phyloP scores from a whole-genome alignment of 2,113 vertebrate genomes.

The Ictalurus punctatus region DNA sequence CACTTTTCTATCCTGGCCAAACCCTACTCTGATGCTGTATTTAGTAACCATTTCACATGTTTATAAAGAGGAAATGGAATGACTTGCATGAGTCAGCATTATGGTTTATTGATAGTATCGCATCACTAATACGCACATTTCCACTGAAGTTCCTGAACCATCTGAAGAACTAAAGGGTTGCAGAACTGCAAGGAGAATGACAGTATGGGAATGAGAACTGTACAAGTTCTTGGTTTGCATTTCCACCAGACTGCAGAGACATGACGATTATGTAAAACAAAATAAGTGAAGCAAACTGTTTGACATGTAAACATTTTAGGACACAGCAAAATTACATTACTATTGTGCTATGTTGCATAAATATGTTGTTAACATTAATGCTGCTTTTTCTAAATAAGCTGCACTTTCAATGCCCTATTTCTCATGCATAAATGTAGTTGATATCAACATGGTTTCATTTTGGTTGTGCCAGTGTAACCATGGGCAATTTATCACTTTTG shows the following conservation, averaged over 20 bases:
- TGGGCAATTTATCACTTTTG: not conserved
- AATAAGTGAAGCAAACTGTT: not conserved
- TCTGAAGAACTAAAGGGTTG: not conserved
- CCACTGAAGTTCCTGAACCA: not conserved
- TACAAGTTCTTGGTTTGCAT: not conserved
- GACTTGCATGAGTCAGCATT: not conserved
- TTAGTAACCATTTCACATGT: slow-evolving; percentile 5
- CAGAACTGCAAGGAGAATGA: not conserved
- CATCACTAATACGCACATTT: not conserved
- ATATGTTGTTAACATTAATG: not conserved
- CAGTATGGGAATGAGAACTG: not conserved
- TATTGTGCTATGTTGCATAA: not conserved
- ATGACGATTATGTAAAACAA: not conserved
- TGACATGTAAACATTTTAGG: not conserved
- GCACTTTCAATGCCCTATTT: not conserved
- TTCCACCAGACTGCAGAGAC: not conserved
- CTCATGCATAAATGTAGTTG: not conserved
- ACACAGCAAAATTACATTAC: not conserved
- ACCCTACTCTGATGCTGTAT: not conserved
- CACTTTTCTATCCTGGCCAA: slow-evolving; percentile 14
- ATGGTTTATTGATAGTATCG: slow-evolving; percentile 6
- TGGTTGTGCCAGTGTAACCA: not conserved
- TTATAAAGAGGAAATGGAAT: not conserved
- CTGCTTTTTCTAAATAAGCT: not conserved
- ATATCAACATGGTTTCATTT: not conserved